Percentiles rank a stretch among this genome's conserved stretches.
These are phyloP conservation scores for Galerucella pusilla DNA, from an alignment of 2,888 invertebrate species.

Conservation along the genomic window DNA sequence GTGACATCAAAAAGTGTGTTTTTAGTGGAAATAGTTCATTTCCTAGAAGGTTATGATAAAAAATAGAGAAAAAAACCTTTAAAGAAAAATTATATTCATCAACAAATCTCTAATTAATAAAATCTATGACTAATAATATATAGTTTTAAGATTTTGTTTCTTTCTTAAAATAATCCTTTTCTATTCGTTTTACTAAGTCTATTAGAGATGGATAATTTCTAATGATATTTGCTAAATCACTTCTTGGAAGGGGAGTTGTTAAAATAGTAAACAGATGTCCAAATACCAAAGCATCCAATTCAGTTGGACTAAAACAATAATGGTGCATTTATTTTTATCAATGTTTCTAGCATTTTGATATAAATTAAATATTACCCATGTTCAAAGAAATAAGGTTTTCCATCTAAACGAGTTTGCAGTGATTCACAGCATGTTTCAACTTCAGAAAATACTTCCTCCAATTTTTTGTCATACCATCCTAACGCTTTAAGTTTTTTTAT, in stretches of 20 bases:
- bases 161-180: constrained; percentile 80
- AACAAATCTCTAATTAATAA: background rate
- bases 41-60: no score
- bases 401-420: constrained; percentile 84
- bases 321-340: background rate
- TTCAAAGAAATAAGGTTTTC: constrained; percentile 85
- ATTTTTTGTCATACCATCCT: constrained; percentile 83
- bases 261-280: constrained; percentile 96
- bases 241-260: constrained; percentile 88
- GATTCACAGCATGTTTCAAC: constrained; percentile 90
- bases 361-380: constrained; percentile 70
- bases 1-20: no score
- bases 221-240: constrained; percentile 83
- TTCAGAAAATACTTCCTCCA: constrained; percentile 81
- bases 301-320: constrained; percentile 80
- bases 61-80: background rate
- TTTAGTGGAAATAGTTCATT: no score
- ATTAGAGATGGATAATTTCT: constrained; percentile 80
- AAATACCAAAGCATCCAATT: constrained; percentile 95
- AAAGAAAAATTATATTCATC: background rate
- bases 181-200: constrained; percentile 85
- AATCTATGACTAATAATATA: background rate
- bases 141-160: constrained; percentile 44
- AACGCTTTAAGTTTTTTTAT: constrained; percentile 79
- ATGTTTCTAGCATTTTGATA: background rate